These are phyloP conservation scores for Harpagifer antarcticus DNA, from an alignment of 2,797 vertebrate species.

Conservation along the genomic window DNA sequence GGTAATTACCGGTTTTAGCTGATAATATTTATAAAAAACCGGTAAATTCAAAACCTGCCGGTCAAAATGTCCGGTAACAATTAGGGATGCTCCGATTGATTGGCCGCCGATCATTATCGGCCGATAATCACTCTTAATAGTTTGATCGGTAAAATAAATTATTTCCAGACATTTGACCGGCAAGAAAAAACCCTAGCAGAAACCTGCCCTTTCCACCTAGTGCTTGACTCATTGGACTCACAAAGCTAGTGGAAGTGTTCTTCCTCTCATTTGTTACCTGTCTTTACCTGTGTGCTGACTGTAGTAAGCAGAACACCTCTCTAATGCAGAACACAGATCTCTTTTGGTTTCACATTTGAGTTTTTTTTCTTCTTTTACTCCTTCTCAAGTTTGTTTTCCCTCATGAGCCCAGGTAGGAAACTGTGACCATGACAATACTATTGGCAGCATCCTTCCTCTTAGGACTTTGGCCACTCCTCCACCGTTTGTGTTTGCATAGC, in stretches of 20 bases:
- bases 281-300: background rate
- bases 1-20: no score
- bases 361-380: conserved; percentile 1
- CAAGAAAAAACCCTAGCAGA: no score
- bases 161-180: no score
- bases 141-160: no score
- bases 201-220: conserved; percentile 31
- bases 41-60: no score
- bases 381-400: conserved; percentile 42
- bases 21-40: no score
- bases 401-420: conserved; percentile 29
- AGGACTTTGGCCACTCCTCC: conserved; percentile 70
- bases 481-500: conserved; percentile 61
- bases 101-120: no score
- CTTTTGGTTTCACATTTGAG: background rate
- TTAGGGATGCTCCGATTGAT: no score
- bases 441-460: conserved; percentile 43
- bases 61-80: no score
- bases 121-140: no score
- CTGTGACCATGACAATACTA: conserved; percentile 57
- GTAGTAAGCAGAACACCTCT: background rate
- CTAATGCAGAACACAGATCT: background rate
- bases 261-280: background rate
- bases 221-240: conserved; percentile 43
- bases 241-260: conserved; percentile 31